Evolutionary conservation across 2,113 vertebrate species (phyloP), one percentile per base, ranked within the genome.

Genomic region (Chaenocephalus aceratus): DNA sequence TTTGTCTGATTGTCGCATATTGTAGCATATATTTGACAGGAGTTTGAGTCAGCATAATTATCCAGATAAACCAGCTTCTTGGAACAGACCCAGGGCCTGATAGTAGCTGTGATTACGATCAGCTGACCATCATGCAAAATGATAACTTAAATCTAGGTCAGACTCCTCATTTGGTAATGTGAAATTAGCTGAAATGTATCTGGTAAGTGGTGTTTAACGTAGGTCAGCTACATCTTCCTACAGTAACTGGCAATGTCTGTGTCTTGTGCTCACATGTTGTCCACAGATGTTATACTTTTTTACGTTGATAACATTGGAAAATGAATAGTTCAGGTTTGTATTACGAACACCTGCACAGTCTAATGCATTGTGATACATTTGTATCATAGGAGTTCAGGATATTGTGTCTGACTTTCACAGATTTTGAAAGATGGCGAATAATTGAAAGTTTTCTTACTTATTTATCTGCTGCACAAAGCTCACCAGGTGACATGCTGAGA

Each of bases 401-500:
- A 48, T 6, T 58, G n/a, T 34, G 7, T 52, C 11, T 21, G 3
- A 11, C 18, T 30, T 53, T 69, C 14, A 9, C 26, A 9, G 16
- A 6, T 57, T 71, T 52, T 75, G 14, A 26, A 76, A 52, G 23
- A 60, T 46, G 13, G 18, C 69, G 36, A 46, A 71, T 81, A 54
- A 75, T 15, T 52, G 10, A 77, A 75, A 52, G 41, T 54, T 75
- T 71, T 23, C 36, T 49, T 23, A 23, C 49, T 69, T 72, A 51
- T 41, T 77, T 70, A 85, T 82, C 65, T 70, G 46, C 74, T 18
- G 45, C 58, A 62, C 52, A 79, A 21, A 69, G 76, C 75, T 65
- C 75, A 73, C 58, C 66, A 68, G 86, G 89, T 82, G 75, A 82
- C 56, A 13, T 66, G 56, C 81, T 79, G 83, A 81, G 65, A 82